phyloP scores from a whole-genome alignment of 2,113 vertebrate genomes.

The Recurvirostra avosetta region DNA sequence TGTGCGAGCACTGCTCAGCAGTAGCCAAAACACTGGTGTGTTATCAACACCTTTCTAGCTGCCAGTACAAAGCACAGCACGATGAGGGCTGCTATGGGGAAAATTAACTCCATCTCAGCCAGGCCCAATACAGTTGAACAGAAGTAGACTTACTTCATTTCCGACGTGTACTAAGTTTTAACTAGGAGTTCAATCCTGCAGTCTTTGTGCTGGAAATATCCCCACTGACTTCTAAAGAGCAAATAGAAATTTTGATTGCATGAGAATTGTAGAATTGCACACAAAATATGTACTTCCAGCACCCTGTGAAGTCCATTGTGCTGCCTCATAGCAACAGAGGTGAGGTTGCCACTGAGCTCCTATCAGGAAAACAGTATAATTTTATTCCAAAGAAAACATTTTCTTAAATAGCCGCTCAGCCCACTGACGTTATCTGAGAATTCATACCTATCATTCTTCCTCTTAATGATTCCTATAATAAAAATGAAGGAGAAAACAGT shows the following conservation, averaged over 20 bases:
- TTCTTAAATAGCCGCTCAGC: conserved; percentile 18
- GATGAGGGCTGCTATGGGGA: not conserved
- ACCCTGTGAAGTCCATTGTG: not conserved
- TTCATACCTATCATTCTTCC: conserved; percentile 33
- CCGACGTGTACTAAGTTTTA: not conserved
- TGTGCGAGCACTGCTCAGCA: not conserved
- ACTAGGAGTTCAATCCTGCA: not conserved
- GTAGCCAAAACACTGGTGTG: not conserved
- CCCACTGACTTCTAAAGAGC: not conserved
- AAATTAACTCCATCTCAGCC: not conserved
- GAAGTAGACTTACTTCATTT: not conserved
- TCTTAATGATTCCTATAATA: conserved; percentile 42
- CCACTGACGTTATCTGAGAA: conserved; percentile 6
- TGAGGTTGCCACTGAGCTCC: not conserved
- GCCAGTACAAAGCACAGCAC: not conserved
- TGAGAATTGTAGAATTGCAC: not conserved
- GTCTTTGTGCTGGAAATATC: not conserved
- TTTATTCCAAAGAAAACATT: conserved; percentile 55
- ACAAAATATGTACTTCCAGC: not conserved
- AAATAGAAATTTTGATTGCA: conserved; percentile 46
- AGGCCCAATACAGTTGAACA: not conserved
- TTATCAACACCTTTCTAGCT: not conserved
- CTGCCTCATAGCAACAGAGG: conserved; percentile 28
- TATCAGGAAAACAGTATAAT: conserved; percentile 13
- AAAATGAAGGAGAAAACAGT: not conserved